Evolutionary conservation across 2,888 invertebrate species (phyloP).

Genomic region (Melangyna quadrimaculata): DNA sequence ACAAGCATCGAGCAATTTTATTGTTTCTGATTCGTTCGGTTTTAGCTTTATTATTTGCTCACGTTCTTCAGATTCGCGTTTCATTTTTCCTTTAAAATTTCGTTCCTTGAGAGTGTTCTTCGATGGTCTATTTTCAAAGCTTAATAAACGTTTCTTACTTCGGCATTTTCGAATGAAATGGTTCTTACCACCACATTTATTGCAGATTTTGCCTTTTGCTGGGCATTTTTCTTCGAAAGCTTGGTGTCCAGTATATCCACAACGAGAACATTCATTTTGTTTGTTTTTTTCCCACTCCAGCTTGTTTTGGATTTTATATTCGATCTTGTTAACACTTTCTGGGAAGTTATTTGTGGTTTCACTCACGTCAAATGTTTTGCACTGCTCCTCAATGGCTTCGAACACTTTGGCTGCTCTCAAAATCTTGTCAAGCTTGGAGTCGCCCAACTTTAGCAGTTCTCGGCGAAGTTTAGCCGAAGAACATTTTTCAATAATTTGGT

Average conservation of each 20-base stretch:
- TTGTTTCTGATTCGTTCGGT: not conserved
- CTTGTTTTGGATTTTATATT: not conserved
- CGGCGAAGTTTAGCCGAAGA: not conserved
- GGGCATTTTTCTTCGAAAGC: constrained; percentile 26
- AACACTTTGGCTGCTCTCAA: not conserved
- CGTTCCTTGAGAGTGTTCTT: not conserved
- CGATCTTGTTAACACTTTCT: not conserved
- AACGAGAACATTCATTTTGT: constrained; percentile 28
- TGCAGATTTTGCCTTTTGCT: constrained; percentile 33
- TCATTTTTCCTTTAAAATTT: not conserved
- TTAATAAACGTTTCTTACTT: not conserved
- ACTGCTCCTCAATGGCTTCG: constrained; percentile 1
- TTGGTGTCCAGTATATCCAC: constrained; percentile 37
- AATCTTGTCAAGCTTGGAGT: not conserved
- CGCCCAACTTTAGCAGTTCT: not conserved
- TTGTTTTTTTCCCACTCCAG: not conserved
- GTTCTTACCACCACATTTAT: constrained; percentile 40
- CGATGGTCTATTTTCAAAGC: not conserved
- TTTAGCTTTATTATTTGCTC: not conserved
- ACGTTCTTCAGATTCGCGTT: not conserved
- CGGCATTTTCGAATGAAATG: constrained; percentile 32
- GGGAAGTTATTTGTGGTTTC: not conserved
- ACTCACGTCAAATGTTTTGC: not conserved
- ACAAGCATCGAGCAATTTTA: not conserved
- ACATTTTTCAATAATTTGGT: not conserved